Percentiles rank a stretch among this genome's conserved stretches.
phyloP scores from a whole-genome alignment of 64 coral and sea anemone genomes.

The Pachyseris speciosa region DNA sequence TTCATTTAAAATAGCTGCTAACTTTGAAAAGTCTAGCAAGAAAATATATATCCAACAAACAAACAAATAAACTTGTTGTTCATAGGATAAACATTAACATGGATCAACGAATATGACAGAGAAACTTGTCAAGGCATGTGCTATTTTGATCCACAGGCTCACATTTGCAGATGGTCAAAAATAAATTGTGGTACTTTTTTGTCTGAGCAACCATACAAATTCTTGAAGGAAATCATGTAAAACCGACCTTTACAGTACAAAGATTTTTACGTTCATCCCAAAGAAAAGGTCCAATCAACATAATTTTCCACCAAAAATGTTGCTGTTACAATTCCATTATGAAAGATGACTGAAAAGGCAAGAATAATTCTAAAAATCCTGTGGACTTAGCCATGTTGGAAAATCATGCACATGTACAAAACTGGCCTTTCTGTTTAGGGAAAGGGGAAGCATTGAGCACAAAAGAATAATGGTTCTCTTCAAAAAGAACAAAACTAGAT shows the following conservation, averaged over 20 bases:
- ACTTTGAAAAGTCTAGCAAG: neutral
- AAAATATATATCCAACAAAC: neutral
- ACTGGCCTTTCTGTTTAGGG: neutral
- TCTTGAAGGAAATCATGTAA: neutral
- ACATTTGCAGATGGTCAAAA: neutral
- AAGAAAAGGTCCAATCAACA: neutral
- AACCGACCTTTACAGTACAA: neutral
- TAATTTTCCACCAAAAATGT: neutral
- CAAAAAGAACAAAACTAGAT: neutral
- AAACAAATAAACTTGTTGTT: neutral
- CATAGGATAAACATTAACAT: neutral
- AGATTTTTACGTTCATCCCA: neutral
- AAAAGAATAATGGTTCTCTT: constrained; percentile 6
- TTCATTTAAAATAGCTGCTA: neutral
- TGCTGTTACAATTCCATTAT: neutral
- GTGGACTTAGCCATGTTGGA: neutral
- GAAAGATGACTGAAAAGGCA: neutral
- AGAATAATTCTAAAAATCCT: neutral
- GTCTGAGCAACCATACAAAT: too few species aligned
- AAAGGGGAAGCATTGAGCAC: neutral
- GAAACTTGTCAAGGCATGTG: neutral
- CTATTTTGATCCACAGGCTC: neutral
- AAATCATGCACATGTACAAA: neutral
- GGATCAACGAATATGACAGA: neutral
- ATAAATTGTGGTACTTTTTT: neutral